These are phyloP conservation scores for Cenopis cana DNA, from an alignment of 2,888 invertebrate genomes.

Conservation along the genomic window DNA sequence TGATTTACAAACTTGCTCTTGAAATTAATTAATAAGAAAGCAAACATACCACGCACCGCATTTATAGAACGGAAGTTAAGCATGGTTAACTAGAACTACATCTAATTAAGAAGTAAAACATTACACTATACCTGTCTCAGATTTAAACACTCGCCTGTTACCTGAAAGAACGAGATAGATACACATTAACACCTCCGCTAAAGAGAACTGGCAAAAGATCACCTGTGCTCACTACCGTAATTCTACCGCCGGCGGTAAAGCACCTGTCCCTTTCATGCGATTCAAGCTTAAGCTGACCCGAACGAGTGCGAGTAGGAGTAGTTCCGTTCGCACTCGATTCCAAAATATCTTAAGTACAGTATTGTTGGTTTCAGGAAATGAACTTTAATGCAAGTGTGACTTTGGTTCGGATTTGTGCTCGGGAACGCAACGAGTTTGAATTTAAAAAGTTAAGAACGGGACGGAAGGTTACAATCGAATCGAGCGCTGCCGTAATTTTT, in stretches of 20 bases:
- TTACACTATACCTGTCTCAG: constrained; percentile 63
- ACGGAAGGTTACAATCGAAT: constrained; percentile 80
- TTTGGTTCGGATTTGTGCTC: constrained; percentile 45
- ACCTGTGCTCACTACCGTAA: constrained; percentile 85
- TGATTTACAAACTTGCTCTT: constrained; percentile 60
- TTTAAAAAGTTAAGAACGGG: constrained; percentile 70
- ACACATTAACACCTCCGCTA: constrained; percentile 75
- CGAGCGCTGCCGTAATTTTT: constrained; percentile 77
- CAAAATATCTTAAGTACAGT: constrained; percentile 57
- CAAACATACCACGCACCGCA: constrained; percentile 58
- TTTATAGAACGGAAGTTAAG: constrained; percentile 74
- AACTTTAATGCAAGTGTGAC: constrained; percentile 47
- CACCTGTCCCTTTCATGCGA: constrained; percentile 84
- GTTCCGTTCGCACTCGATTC: constrained; percentile 59
- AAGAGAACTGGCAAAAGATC: constrained; percentile 82
- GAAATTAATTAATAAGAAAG: constrained; percentile 69
- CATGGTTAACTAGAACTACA: constrained; percentile 72
- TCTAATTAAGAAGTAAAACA: constrained; percentile 71
- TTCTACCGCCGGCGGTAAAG: constrained; percentile 80
- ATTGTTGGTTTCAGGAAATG: constrained; percentile 48
- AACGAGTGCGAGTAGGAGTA: constrained; percentile 85
- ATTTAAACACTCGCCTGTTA: constrained; percentile 47
- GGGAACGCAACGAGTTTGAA: constrained; percentile 46
- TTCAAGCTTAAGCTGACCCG: constrained; percentile 82
- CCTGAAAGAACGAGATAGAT: constrained; percentile 67